These are phyloP conservation scores for Buphagus erythrorhynchus DNA, from an alignment of 2,797 vertebrate genomes.

Conservation along the genomic window DNA sequence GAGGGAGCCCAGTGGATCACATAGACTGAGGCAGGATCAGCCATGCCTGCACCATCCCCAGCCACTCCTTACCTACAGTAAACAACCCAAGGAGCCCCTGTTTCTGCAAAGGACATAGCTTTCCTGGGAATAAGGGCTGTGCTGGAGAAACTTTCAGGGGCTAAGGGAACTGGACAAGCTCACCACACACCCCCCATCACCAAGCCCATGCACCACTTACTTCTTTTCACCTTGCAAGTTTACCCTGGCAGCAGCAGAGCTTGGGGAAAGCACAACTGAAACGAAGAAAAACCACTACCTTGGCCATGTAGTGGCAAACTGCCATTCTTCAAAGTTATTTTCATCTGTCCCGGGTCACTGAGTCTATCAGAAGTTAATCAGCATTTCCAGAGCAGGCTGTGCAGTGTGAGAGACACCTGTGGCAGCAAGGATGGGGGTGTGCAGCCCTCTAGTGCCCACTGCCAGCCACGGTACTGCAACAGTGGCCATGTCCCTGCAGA, in stretches of 20 bases:
- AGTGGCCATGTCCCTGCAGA: accelerated
- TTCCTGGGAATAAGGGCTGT: neutral
- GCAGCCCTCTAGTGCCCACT: conserved; percentile 38
- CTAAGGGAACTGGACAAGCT: neutral
- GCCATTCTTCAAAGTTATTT: neutral
- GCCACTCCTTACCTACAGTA: neutral
- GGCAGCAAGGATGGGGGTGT: neutral
- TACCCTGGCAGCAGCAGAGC: neutral
- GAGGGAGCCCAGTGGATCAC: neutral
- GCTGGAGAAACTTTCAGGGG: neutral
- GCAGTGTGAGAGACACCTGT: neutral
- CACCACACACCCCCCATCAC: neutral
- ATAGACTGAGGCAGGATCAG: neutral
- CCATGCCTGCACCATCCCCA: neutral
- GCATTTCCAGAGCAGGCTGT: neutral
- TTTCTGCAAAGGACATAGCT: neutral
- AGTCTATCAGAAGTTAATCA: neutral
- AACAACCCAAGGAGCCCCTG: accelerated
- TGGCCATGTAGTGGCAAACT: accelerated
- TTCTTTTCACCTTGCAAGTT: neutral
- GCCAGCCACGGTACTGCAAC: accelerated
- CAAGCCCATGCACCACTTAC: neutral
- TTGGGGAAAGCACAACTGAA: neutral
- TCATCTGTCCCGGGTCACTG: neutral
- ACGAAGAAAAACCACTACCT: neutral